A percentile compares a stretch with the other conserved stretches of the same genome.
Conservation (phyloP, 2,888 invertebrate genomes). For the Troilus luridus region DNA sequence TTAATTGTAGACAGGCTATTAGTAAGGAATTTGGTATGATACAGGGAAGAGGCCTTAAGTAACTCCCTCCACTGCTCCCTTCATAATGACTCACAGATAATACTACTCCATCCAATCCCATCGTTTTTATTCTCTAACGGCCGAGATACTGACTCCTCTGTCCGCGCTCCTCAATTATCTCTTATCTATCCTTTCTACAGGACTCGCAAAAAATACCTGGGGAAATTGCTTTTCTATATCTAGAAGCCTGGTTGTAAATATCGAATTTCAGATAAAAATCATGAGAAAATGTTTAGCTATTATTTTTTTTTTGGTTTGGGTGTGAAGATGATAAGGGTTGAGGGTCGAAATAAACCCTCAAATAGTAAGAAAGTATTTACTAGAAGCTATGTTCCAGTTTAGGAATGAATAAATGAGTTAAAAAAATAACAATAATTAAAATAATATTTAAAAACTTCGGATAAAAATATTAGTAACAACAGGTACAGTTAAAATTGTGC, state of each 20-base stretch:
- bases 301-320: too few species aligned
- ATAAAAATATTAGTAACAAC: too few species aligned
- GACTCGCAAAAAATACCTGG: background rate
- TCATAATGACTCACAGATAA: slow-evolving; percentile 37
- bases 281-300: background rate
- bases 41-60: background rate
- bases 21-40: slow-evolving; percentile 50
- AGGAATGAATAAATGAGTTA: too few species aligned
- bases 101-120: background rate
- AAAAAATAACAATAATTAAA: too few species aligned
- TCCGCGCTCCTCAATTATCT: background rate
- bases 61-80: background rate
- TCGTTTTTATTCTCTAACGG: background rate
- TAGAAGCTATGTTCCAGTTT: too few species aligned
- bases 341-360: too few species aligned
- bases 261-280: background rate
- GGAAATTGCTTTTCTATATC: background rate
- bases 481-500: too few species aligned
- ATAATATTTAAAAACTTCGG: too few species aligned
- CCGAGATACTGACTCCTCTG: background rate
- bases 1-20: slow-evolving; percentile 48
- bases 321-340: too few species aligned
- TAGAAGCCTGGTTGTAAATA: background rate
- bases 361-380: too few species aligned
- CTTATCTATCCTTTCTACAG: background rate